Evolutionary conservation across 2,888 invertebrate genomes (phyloP).

Genomic region (Apotomis capreana): DNA sequence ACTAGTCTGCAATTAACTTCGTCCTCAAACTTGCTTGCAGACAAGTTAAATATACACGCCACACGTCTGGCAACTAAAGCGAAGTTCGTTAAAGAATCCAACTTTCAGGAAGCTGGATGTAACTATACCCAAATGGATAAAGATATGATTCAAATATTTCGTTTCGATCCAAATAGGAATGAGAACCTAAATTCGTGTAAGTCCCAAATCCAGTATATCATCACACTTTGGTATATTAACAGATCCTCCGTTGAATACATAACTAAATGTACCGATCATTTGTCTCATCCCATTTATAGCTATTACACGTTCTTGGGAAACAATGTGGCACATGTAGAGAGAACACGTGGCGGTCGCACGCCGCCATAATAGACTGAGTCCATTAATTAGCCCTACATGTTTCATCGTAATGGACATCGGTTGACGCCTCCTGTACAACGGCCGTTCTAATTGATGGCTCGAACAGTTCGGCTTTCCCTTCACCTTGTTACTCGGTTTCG

Average conservation of each 20-base stretch:
- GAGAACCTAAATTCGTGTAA: no score
- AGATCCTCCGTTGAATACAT: not conserved
- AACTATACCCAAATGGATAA: not conserved
- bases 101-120: not conserved
- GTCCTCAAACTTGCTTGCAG: slow-evolving; percentile 22
- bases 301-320: slow-evolving; percentile 36
- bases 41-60: slow-evolving; percentile 13
- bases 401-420: slow-evolving; percentile 75
- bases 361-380: slow-evolving; percentile 66
- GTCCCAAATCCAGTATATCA: no score
- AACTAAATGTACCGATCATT: slow-evolving; percentile 1
- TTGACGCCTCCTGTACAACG: slow-evolving; percentile 55
- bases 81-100: slow-evolving; percentile 7
- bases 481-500: slow-evolving; percentile 51
- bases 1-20: slow-evolving; percentile 36
- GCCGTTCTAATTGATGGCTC: slow-evolving; percentile 53
- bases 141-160: no score
- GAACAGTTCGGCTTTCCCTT: slow-evolving; percentile 52
- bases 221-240: not conserved
- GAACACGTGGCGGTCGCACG: slow-evolving; percentile 61
- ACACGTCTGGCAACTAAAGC: slow-evolving; percentile 19
- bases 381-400: slow-evolving; percentile 78
- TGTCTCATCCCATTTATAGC: slow-evolving; percentile 11
- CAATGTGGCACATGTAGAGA: slow-evolving; percentile 47
- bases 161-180: no score